Percentiles rank a stretch among this genome's conserved stretches.
These are phyloP conservation scores for Octodonta nipae DNA, from an alignment of 2,888 invertebrate genomes.

Conservation along the genomic window DNA sequence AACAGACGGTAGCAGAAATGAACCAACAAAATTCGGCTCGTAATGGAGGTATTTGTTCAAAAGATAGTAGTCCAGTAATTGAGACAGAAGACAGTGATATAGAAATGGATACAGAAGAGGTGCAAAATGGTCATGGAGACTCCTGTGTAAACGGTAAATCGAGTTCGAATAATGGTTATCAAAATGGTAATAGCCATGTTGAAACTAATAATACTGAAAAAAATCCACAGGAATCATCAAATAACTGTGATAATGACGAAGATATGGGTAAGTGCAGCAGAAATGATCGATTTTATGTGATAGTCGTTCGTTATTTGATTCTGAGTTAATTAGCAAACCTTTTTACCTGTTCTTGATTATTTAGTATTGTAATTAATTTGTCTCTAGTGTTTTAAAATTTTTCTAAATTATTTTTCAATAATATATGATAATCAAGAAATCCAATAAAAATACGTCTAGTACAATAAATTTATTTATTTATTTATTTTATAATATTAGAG, in stretches of 20 bases:
- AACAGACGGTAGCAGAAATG: slow-evolving; percentile 37
- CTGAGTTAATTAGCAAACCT: too few relatives aligned
- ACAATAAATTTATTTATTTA: too few relatives aligned
- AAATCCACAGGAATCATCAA: slow-evolving; percentile 15
- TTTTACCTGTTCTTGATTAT: too few relatives aligned
- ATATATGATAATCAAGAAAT: too few relatives aligned
- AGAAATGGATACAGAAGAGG: slow-evolving; percentile 39
- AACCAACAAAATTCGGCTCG: slow-evolving; percentile 38
- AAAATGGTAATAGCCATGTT: slow-evolving; percentile 43
- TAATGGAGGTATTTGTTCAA: slow-evolving; percentile 34
- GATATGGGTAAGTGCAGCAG: slow-evolving; percentile 57
- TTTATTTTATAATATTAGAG: too few relatives aligned
- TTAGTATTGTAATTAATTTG: too few relatives aligned
- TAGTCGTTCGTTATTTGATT: too few relatives aligned
- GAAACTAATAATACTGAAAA: slow-evolving; percentile 23
- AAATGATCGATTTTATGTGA: too few relatives aligned
- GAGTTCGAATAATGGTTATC: slow-evolving; percentile 40
- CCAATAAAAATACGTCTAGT: too few relatives aligned
- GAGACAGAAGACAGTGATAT: slow-evolving; percentile 39
- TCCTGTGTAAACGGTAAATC: slow-evolving; percentile 2
- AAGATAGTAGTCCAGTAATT: slow-evolving; percentile 23
- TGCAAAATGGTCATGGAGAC: slow-evolving; percentile 25
- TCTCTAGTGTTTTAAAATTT: too few relatives aligned
- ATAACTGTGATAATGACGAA: slow-evolving; percentile 50
- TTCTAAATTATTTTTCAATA: too few relatives aligned